These are phyloP conservation scores for Mormoops blainvillei DNA, from an alignment of 2,113 vertebrate genomes.

Conservation along the genomic window DNA sequence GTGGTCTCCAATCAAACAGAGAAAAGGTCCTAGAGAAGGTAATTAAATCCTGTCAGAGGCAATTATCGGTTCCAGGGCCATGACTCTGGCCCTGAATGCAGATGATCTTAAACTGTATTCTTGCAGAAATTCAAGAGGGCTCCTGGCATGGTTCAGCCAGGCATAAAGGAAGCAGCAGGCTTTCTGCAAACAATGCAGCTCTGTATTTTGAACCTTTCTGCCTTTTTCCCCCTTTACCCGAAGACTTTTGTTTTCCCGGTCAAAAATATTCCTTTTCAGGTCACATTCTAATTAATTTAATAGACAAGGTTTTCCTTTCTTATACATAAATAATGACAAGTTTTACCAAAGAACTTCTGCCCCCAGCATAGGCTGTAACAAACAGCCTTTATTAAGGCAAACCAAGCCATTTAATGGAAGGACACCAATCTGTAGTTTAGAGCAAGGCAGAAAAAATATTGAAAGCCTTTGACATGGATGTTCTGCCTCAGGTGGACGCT, in stretches of 20 bases:
- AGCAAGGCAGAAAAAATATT: neutral
- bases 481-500: neutral
- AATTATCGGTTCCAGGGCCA: slow-evolving; percentile 92
- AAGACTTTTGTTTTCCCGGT: slow-evolving; percentile 78
- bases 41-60: slow-evolving; percentile 95
- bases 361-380: slow-evolving; percentile 59
- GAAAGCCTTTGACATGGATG: slow-evolving; percentile 30
- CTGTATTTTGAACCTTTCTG: slow-evolving; percentile 81
- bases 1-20: slow-evolving; percentile 90
- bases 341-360: slow-evolving; percentile 69
- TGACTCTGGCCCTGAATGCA: slow-evolving; percentile 90
- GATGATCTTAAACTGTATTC: slow-evolving; percentile 88
- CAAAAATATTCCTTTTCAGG: slow-evolving; percentile 77
- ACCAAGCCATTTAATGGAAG: slow-evolving; percentile 49
- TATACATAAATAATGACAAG: slow-evolving; percentile 73
- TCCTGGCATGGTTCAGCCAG: slow-evolving; percentile 82
- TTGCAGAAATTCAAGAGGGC: slow-evolving; percentile 85
- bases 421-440: slow-evolving; percentile 17
- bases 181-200: slow-evolving; percentile 84
- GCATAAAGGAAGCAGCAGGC: slow-evolving; percentile 84
- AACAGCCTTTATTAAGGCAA: slow-evolving; percentile 70
- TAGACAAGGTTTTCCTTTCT: slow-evolving; percentile 75
- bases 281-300: slow-evolving; percentile 82
- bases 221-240: slow-evolving; percentile 60
- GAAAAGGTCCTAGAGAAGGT: slow-evolving; percentile 90